Conservation (phyloP, 2,888 invertebrate genomes). For the Agrotis segetum region DNA sequence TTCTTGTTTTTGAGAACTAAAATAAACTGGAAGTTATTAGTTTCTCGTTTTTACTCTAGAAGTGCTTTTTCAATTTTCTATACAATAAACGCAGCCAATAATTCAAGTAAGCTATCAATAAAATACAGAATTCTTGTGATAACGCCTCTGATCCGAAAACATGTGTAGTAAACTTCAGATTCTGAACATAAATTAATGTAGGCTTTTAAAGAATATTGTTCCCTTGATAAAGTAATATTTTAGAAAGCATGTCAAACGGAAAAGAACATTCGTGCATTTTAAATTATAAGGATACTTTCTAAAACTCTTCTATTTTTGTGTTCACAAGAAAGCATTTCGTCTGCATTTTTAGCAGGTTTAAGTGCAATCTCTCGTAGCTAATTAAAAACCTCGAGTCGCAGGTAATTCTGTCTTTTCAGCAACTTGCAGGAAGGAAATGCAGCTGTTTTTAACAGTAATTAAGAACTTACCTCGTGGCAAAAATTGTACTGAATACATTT, state of each 20-base stretch:
- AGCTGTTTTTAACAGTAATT: constrained; percentile 16
- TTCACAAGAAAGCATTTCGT: constrained; percentile 14
- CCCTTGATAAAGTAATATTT: constrained; percentile 19
- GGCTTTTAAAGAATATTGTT: background rate
- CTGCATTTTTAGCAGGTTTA: constrained; percentile 9
- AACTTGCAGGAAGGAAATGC: constrained; percentile 9
- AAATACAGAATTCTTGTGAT: too few species aligned
- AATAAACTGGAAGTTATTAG: too few species aligned
- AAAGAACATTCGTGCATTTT: background rate
- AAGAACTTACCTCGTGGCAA: constrained; percentile 4
- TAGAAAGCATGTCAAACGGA: background rate
- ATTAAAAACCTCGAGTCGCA: constrained; percentile 38
- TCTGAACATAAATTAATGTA: background rate
- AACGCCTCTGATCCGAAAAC: background rate
- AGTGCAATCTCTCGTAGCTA: constrained; percentile 54
- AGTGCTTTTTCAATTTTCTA: too few species aligned
- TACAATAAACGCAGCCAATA: too few species aligned
- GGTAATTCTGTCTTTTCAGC: constrained; percentile 25
- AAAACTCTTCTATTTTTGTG: background rate
- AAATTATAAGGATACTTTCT: background rate
- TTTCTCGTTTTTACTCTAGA: too few species aligned
- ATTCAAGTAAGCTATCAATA: too few species aligned
- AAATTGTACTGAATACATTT: background rate
- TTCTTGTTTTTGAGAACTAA: too few species aligned
- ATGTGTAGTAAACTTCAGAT: background rate